These are phyloP conservation scores for Wiebesia pumilae DNA, from an alignment of 1,140 invertebrate genomes.

Conservation along the genomic window DNA sequence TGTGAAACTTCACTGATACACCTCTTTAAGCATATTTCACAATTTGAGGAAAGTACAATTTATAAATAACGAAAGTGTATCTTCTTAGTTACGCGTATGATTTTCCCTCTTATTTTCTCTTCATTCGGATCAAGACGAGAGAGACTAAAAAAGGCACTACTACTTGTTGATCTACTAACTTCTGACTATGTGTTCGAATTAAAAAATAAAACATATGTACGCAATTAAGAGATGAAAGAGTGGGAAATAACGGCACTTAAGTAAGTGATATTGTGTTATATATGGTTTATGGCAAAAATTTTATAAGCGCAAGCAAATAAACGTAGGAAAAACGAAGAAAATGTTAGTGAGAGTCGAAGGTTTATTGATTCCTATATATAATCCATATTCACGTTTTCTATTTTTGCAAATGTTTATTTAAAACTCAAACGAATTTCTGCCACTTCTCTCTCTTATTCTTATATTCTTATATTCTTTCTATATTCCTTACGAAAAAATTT, in stretches of 20 bases:
- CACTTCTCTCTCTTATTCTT: background rate
- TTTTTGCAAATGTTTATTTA: slow-evolving; percentile 3
- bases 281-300: background rate
- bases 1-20: background rate
- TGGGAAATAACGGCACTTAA: background rate
- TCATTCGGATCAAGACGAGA: background rate
- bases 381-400: background rate
- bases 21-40: background rate
- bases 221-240: background rate
- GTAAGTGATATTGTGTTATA: background rate
- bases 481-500: slow-evolving; percentile 4
- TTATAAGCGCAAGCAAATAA: background rate
- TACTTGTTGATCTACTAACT: background rate
- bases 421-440: background rate
- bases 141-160: background rate
- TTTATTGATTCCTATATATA: slow-evolving; percentile 43
- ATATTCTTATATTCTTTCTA: background rate
- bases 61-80: background rate
- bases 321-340: slow-evolving; percentile 41
- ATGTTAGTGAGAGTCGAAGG: background rate
- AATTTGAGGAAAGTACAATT: background rate
- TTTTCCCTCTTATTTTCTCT: background rate
- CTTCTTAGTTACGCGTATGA: background rate
- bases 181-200: background rate
- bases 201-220: background rate